Conservation (phyloP, 2,113 vertebrate genomes). For the Lagopus leucura region DNA sequence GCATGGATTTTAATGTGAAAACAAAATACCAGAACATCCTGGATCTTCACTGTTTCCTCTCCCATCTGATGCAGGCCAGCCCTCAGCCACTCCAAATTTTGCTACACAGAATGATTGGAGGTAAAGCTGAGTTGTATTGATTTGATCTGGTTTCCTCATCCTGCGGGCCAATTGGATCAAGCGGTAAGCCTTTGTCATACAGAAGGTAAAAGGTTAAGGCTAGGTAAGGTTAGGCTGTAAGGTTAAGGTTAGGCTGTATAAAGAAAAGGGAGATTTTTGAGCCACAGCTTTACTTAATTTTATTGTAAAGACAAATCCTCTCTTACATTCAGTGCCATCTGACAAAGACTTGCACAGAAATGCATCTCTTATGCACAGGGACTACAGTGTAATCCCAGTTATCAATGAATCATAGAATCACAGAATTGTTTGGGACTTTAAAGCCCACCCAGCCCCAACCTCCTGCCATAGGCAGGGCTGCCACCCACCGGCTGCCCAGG, state of each 20-base stretch:
- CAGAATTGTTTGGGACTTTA: too few relatives aligned
- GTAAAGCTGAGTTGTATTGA: background rate
- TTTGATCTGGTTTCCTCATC: background rate
- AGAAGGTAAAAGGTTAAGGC: background rate
- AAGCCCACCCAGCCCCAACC: too few relatives aligned
- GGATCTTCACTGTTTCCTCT: background rate
- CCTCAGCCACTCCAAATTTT: background rate
- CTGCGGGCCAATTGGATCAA: background rate
- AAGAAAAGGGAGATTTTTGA: background rate
- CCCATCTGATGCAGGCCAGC: background rate
- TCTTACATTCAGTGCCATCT: background rate
- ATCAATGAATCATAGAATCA: too few relatives aligned
- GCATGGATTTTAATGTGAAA: background rate
- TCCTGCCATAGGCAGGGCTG: too few relatives aligned
- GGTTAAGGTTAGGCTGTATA: background rate
- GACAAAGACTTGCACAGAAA: background rate
- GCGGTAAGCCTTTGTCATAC: background rate
- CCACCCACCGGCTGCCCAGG: too few relatives aligned
- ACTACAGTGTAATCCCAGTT: background rate
- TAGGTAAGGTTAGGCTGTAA: background rate
- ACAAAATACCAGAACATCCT: background rate
- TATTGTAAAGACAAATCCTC: background rate
- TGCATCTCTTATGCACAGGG: background rate
- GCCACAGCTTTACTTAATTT: background rate
- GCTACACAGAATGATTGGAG: background rate